Evolutionary conservation across 2,888 invertebrate genomes (phyloP), one percentile per base, ranked within the genome.

Genomic region (Brachypterus glaber): DNA sequence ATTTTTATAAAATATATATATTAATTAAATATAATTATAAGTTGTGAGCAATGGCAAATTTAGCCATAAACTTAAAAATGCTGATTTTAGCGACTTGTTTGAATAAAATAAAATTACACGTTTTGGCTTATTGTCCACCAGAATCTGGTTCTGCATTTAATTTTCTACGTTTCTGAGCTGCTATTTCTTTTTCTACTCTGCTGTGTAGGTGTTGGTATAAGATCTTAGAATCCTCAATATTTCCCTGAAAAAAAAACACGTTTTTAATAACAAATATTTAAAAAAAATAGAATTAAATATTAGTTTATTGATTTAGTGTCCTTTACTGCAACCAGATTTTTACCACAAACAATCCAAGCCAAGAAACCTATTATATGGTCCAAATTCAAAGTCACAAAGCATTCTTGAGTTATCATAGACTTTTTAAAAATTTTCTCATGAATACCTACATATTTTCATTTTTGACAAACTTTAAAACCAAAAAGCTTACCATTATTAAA

Each of bases 401-500:
- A n/a, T n/a, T n/a, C n/a, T n/a, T 24, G 24, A 24, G 24, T 24
- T n/a, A 8, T n/a, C n/a, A n/a, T 8, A 24, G n/a, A 8, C n/a
- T 24, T 24, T 7, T n/a, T 24, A 24, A 24, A 24, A 24, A 24
- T 8, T 24, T 24, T n/a, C 7, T 24, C 24, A 24, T 24, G 7
- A 24, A 8, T 24, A 8, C n/a, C n/a, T n/a, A n/a, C n/a, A n/a
- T n/a, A n/a, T n/a, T n/a, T n/a, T n/a, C n/a, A n/a, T n/a, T n/a
- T 24, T 24, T 24, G 7, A 7, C n/a, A 8, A 24, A n/a, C n/a
- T n/a, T n/a, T n/a, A n/a, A n/a, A n/a, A n/a, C n/a, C n/a, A n/a
- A n/a, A n/a, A n/a, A n/a, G n/a, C n/a, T 68, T 53, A 82, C 84
- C 81, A 82, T 83, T 30, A 89, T 77, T 37, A 92, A 77, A 61